Evolutionary conservation across 2,797 vertebrate genomes (phyloP), one percentile per base, ranked within the genome.

Genomic region (Cyprinodon diabolis): DNA sequence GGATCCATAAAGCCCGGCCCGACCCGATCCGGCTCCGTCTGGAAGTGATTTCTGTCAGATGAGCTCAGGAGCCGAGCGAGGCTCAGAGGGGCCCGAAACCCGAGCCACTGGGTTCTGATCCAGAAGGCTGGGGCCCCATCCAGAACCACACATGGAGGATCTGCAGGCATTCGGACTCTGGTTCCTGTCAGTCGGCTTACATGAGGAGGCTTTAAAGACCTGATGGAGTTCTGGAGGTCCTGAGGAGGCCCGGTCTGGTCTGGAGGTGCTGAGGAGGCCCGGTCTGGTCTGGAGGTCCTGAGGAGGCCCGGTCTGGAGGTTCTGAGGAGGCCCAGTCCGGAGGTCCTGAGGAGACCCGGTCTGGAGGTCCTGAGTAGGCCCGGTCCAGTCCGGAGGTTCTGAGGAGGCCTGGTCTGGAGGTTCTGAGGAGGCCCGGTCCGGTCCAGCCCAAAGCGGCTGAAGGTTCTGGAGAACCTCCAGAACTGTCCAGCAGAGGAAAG

Each of bases 1-100:
- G 51, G 35, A 57, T 43, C 37, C 55, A 74, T 56, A 67, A 72
- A 66, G 71, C 63, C 19, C 8, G 43, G 51, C 49, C 60, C 10
- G 49, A 54, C 43, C 17, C 1, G 25, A 45, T 12, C 30, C 30
- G 2, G 10, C 62, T 10, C 62, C 43, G 52, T 74, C 52, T 67
- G 63, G 63, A 74, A 74, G 43, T 74, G 23, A 66, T 74, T 56
- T 56, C 17, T 55, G 62, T 73, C 71, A 45, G 71, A 72, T 40
- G 70, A 73, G 71, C 71, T 56, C 60, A 55, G 25, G 23, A n/a
- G 23, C 48, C 14, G 48, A 49, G 48, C 2, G 48, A 49, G 48
- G 13, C 12, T 11, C 48, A 13, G 48, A 14, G 8, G 5, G 51
- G 8, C 7, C 51, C 17, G 71, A 67, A 56, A 66, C 71, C 66